phyloP scores from a whole-genome alignment of 2,797 vertebrate species.

The Sebastes diaconus region DNA sequence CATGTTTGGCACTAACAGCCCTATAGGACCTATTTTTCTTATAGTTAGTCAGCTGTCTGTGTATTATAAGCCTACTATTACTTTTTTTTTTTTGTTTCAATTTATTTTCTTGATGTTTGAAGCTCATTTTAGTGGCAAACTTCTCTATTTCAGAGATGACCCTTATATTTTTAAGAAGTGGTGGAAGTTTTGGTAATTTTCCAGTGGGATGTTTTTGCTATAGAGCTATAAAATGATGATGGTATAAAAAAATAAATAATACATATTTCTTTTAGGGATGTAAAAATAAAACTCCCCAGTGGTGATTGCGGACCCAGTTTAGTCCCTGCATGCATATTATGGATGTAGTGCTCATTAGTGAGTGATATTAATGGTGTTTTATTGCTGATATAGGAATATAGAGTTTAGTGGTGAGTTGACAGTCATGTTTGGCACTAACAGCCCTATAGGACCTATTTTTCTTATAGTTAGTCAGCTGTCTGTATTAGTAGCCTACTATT shows the following conservation, averaged over 20 bases:
- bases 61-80: background rate
- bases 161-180: too few species aligned
- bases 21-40: background rate
- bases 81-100: background rate
- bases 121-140: background rate
- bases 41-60: background rate
- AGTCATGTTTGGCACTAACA: background rate
- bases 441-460: background rate
- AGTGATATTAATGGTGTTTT: constrained; percentile 2
- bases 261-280: background rate
- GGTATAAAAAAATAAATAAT: too few species aligned
- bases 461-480: background rate
- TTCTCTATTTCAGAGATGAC: background rate
- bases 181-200: constrained; percentile 17
- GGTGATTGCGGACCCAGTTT: background rate
- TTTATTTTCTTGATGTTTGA: background rate
- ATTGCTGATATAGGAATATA: background rate
- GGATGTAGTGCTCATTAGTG: constrained; percentile 22
- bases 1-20: too few species aligned
- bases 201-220: background rate
- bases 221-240: constrained; percentile 4
- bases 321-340: constrained; percentile 16
- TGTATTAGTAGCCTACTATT: background rate
- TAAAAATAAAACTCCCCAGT: background rate
- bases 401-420: too few species aligned